Percentiles rank a stretch among this genome's conserved stretches.
phyloP scores from a whole-genome alignment of 2,113 vertebrate genomes.

The Laticauda laticaudata region DNA sequence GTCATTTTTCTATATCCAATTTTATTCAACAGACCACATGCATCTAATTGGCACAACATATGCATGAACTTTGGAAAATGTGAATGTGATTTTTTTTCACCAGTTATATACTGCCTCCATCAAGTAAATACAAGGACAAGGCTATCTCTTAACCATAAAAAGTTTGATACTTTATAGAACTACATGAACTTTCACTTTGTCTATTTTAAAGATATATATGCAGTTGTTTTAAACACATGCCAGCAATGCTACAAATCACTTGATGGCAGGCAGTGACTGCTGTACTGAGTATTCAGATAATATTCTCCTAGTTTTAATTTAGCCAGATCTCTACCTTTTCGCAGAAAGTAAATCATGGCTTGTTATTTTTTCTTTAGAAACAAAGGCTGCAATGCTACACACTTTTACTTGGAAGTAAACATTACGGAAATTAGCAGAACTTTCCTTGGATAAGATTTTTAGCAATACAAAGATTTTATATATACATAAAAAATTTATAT shows the following conservation, averaged over 20 bases:
- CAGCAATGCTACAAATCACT: neutral
- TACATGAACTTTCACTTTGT: neutral
- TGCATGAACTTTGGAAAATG: neutral
- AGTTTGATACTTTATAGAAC: neutral
- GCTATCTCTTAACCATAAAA: neutral
- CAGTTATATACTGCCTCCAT: neutral
- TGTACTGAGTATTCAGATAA: neutral
- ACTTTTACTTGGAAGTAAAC: neutral
- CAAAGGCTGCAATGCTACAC: neutral
- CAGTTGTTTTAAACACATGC: constrained; percentile 7
- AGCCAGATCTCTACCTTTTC: neutral
- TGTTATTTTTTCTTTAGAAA: neutral
- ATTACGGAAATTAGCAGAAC: neutral
- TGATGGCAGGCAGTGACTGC: neutral
- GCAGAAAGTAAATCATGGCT: neutral
- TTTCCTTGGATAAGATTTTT: neutral
- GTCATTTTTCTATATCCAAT: neutral
- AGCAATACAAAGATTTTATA: neutral
- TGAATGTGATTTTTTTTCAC: neutral
- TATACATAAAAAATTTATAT: neutral
- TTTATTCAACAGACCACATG: constrained; percentile 11
- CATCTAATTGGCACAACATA: neutral
- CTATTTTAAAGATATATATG: neutral
- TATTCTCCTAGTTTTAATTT: neutral
- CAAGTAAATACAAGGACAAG: neutral